Evolutionary conservation across 2,888 invertebrate species (phyloP), one percentile per base, ranked within the genome.

Genomic region (Aphodius granarius): DNA sequence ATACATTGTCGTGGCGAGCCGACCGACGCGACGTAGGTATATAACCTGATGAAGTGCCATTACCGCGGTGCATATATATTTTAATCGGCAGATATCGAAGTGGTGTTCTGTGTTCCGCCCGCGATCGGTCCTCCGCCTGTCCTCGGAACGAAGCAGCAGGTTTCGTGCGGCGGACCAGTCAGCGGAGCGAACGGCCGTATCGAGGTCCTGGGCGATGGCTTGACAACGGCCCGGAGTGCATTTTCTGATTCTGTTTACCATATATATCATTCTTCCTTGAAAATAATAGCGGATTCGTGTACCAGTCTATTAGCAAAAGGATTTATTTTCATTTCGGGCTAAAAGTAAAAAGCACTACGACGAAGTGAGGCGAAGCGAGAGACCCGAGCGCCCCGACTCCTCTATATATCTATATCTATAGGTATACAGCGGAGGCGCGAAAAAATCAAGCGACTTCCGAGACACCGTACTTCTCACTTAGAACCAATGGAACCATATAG

Each of bases 271-370:
- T 86, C 86, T 86, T 87, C 85, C 88, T 88, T 86, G 87, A 86
- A 88, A 89, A 88, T 88, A 88, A 89, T 88, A 88, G 88, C 89
- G 84, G 85, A 88, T 87, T 87, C 89, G 85, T 89, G 89, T 89
- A 88, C 85, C 87, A 86, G 88, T 88, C 88, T 88, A 89, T 89
- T 88, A 88, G 88, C 86, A 87, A 87, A 87, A 87, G 88, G 87
- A 89, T 89, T 88, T 88, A 88, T 89, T 88, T 88, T 88, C 89
- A 88, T 89, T 88, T 86, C 81, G 83, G 68, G 81, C 77, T 78
- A 79, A 80, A 78, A 78, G 81, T 78, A 79, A 80, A 81, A 81
- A 81, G 80, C 79, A 74, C 79, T 76, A 80, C 79, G 80, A 80
- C 80, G 77, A 73, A 78, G 76, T 18, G 68, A 68, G 22, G 22